Conservation (phyloP, 2,113 vertebrate species). For the Hymenochirus boettgeri region DNA sequence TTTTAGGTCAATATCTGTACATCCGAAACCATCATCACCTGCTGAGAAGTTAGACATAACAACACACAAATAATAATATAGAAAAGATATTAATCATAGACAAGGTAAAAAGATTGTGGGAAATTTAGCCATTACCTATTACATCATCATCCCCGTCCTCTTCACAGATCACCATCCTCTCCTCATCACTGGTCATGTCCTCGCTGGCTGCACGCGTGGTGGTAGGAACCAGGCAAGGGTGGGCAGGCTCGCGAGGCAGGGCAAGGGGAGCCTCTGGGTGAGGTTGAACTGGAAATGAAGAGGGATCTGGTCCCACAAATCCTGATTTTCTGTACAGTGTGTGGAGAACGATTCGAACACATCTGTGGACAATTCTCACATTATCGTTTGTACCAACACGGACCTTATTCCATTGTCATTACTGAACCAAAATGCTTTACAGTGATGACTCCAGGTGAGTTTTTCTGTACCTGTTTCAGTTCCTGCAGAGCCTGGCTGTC, state of each 20-base stretch:
- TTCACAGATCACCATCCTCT: slow-evolving; percentile 87
- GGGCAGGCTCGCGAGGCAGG: slow-evolving; percentile 39
- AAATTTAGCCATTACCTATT: slow-evolving; percentile 67
- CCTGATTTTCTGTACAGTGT: slow-evolving; percentile 49
- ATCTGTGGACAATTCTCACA: slow-evolving; percentile 45
- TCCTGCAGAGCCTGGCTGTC: slow-evolving; percentile 82
- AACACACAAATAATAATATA: not conserved
- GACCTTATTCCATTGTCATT: too few species aligned
- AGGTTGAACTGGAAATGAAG: slow-evolving; percentile 45
- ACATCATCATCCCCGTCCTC: slow-evolving; percentile 86
- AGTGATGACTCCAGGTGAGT: too few species aligned
- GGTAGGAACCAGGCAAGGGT: slow-evolving; percentile 46
- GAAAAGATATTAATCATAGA: too few species aligned
- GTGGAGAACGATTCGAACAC: slow-evolving; percentile 54
- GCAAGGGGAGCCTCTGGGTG: slow-evolving; percentile 48
- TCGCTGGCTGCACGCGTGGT: slow-evolving; percentile 76
- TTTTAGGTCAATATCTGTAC: slow-evolving; percentile 81
- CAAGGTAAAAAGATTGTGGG: too few species aligned
- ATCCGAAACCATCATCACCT: slow-evolving; percentile 76
- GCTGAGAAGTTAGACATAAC: not conserved
- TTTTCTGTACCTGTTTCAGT: slow-evolving; percentile 76
- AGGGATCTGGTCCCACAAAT: slow-evolving; percentile 49
- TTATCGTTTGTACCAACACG: not conserved
- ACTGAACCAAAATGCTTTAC: too few species aligned
- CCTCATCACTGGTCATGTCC: slow-evolving; percentile 87